These are phyloP conservation scores for Halichondria panicea DNA, from an alignment of 37 sponge, comb jelly and placozoan species.

Conservation along the genomic window DNA sequence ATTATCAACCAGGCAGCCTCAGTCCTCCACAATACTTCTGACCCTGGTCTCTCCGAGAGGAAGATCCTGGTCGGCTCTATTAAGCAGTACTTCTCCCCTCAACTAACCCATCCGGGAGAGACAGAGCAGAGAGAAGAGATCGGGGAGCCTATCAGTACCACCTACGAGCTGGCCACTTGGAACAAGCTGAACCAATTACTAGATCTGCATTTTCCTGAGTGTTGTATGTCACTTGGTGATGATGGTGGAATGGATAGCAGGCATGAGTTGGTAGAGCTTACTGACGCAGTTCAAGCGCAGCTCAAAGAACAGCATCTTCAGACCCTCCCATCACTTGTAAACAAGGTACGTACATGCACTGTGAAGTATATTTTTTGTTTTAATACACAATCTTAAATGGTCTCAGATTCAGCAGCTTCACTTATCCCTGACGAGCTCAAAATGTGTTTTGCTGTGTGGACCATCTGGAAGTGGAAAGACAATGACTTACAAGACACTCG, in stretches of 20 bases:
- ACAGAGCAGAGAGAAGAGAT: background rate
- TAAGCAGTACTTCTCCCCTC: background rate
- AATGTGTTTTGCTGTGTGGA: conserved; percentile 45
- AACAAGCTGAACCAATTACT: conserved; percentile 20
- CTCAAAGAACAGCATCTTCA: conserved; percentile 54
- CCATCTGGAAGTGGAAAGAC: conserved; percentile 57
- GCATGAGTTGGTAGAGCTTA: conserved; percentile 5
- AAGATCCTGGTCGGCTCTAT: background rate
- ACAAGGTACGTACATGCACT: conserved; percentile 47
- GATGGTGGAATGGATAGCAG: background rate
- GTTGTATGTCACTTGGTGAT: background rate
- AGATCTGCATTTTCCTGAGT: conserved; percentile 9
- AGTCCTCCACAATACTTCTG: background rate
- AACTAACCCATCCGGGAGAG: background rate
- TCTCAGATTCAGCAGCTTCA: conserved; percentile 63
- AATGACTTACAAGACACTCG: conserved; percentile 29
- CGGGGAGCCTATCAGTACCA: background rate
- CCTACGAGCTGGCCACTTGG: conserved; percentile 1
- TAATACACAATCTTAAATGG: background rate
- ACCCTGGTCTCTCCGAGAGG: background rate
- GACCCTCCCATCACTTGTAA: conserved; percentile 27
- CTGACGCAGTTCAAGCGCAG: conserved; percentile 53
- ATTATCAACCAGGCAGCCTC: conserved; percentile 2
- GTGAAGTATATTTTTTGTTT: background rate
- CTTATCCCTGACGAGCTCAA: conserved; percentile 11